Evolutionary conservation across 2,797 vertebrate genomes (phyloP).

Genomic region (Pseudomugil tenellus): DNA sequence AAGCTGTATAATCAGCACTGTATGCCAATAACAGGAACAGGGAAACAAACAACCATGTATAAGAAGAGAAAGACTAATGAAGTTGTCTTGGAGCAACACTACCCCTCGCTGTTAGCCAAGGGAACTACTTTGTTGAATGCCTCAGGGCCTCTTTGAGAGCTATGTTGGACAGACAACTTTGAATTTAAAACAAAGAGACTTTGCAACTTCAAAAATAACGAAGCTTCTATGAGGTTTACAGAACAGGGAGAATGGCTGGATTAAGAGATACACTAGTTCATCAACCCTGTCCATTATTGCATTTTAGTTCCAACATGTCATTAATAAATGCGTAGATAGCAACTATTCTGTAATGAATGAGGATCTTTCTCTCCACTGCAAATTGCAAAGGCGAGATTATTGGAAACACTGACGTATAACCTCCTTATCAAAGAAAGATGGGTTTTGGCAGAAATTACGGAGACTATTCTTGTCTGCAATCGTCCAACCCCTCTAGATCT

Average conservation of each 20-base stretch:
- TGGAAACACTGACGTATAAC: slow-evolving; percentile 53
- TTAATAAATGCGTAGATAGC: slow-evolving; percentile 23
- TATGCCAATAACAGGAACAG: background rate
- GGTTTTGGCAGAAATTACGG: slow-evolving; percentile 51
- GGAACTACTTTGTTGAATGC: slow-evolving; percentile 57
- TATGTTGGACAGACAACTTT: slow-evolving; percentile 38
- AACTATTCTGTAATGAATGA: slow-evolving; percentile 53
- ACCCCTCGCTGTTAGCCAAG: slow-evolving; percentile 61
- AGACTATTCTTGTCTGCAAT: slow-evolving; percentile 66
- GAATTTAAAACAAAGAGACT: slow-evolving; percentile 51
- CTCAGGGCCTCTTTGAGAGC: slow-evolving; percentile 47
- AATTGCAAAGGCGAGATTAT: slow-evolving; percentile 50
- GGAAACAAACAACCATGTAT: background rate
- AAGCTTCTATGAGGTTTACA: slow-evolving; percentile 23
- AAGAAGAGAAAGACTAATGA: slow-evolving; percentile 30
- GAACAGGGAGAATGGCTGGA: slow-evolving; percentile 5
- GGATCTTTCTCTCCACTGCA: slow-evolving; percentile 33
- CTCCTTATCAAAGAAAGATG: slow-evolving; percentile 63
- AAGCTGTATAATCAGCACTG: slow-evolving; percentile 22
- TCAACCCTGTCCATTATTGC: slow-evolving; percentile 27
- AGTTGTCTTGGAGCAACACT: slow-evolving; percentile 45
- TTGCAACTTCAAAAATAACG: slow-evolving; percentile 11
- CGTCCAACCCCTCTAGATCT: slow-evolving; percentile 54
- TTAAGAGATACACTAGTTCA: background rate
- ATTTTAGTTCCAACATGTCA: slow-evolving; percentile 22